A percentile compares a stretch with the other conserved stretches of the same genome.
phyloP scores from a whole-genome alignment of 2,888 invertebrate species.

The Watsonalla binaria region DNA sequence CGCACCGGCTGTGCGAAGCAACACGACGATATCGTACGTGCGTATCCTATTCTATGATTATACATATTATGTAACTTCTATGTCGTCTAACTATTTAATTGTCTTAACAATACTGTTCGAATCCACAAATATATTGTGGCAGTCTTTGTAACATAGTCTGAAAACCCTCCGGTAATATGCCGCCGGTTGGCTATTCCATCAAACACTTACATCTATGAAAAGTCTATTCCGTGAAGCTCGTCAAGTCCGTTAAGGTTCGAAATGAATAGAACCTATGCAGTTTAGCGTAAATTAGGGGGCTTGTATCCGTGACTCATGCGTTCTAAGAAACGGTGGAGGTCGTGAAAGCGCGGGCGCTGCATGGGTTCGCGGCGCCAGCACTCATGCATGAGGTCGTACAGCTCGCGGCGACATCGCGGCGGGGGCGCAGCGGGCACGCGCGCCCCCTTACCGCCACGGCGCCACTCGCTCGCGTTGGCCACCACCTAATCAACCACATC shows the following conservation, averaged over 20 bases:
- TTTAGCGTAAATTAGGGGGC: slow-evolving; percentile 58
- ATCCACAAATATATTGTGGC: slow-evolving; percentile 25
- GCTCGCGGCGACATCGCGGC: slow-evolving; percentile 88
- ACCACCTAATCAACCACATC: slow-evolving; percentile 62
- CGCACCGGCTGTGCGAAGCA: slow-evolving; percentile 32
- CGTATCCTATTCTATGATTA: slow-evolving; percentile 27
- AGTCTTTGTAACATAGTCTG: slow-evolving; percentile 21
- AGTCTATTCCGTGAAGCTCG: slow-evolving; percentile 26
- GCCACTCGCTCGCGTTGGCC: slow-evolving; percentile 82
- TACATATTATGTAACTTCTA: slow-evolving; percentile 44
- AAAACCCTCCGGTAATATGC: slow-evolving; percentile 12
- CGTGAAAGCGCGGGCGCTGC: slow-evolving; percentile 91
- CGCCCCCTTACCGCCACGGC: slow-evolving; percentile 61
- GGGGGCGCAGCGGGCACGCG: slow-evolving; percentile 80
- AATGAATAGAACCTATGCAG: slow-evolving; percentile 3
- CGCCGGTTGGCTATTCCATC: slow-evolving; percentile 15
- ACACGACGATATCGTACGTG: slow-evolving; percentile 38
- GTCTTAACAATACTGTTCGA: slow-evolving; percentile 40
- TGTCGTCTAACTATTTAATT: slow-evolving; percentile 8
- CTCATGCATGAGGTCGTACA: slow-evolving; percentile 94
- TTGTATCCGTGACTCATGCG: slow-evolving; percentile 85
- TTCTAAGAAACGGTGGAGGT: slow-evolving; percentile 91
- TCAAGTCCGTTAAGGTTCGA: slow-evolving; percentile 3
- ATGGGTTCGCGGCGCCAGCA: slow-evolving; percentile 92
- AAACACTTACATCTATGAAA: slow-evolving; percentile 15